phyloP scores from a whole-genome alignment of 2,113 vertebrate genomes.

The Emydura subglobosa region DNA sequence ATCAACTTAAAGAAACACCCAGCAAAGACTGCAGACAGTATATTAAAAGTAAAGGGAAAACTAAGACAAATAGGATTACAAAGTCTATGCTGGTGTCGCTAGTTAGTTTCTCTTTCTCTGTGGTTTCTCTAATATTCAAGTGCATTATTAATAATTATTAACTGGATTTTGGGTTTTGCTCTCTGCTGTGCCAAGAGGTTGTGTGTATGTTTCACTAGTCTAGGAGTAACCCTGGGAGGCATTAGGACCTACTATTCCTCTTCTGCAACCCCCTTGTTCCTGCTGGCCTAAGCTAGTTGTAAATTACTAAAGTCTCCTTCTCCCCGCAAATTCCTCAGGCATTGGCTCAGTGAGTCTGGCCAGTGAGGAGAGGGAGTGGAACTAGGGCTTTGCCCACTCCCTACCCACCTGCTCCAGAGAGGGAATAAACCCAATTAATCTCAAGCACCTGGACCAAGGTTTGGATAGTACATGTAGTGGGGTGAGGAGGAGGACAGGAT shows the following conservation, averaged over 20 bases:
- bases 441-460: background rate
- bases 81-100: rapidly evolving
- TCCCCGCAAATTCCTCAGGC: background rate
- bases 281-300: background rate
- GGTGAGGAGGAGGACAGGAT: rapidly evolving
- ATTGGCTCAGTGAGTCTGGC: background rate
- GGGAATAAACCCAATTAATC: background rate
- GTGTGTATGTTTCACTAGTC: background rate
- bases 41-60: background rate
- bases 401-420: background rate
- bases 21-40: background rate
- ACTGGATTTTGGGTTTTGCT: background rate
- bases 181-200: background rate
- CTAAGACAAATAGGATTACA: background rate
- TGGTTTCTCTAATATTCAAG: background rate
- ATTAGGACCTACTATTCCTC: background rate
- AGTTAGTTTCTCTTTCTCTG: background rate
- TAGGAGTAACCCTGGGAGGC: background rate
- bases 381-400: no score
- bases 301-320: background rate
- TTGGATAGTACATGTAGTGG: background rate
- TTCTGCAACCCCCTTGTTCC: background rate
- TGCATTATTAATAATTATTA: background rate
- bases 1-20: background rate
- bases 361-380: background rate